Conservation (phyloP, 2,113 vertebrate species). For the Melanostigma gelatinosum region DNA sequence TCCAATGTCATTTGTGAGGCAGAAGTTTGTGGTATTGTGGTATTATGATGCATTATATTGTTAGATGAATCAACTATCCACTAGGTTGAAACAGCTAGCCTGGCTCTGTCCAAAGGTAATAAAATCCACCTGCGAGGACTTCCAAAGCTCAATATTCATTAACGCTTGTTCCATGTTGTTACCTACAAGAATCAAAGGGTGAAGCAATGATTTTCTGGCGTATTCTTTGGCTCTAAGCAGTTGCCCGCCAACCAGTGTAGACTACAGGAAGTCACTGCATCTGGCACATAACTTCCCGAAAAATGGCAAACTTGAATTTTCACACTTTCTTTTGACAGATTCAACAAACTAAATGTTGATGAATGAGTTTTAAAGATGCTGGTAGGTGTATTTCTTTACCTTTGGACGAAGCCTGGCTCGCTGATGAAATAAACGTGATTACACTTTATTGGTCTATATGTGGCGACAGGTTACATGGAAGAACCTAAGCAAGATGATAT, state of each 20-base stretch:
- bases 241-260: too few species aligned
- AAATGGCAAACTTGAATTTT: neutral
- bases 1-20: neutral
- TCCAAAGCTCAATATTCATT: too few species aligned
- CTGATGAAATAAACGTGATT: conserved; percentile 3
- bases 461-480: neutral
- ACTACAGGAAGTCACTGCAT: too few species aligned
- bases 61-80: neutral
- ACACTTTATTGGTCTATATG: conserved; percentile 17
- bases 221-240: too few species aligned
- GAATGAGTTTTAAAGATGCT: neutral
- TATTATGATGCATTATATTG: neutral
- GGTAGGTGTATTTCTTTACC: neutral
- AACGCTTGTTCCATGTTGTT: too few species aligned
- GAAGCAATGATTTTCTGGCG: too few species aligned
- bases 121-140: too few species aligned
- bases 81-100: too few species aligned
- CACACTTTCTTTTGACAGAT: too few species aligned
- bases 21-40: neutral
- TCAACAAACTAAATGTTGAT: neutral
- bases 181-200: too few species aligned
- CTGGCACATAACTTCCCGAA: too few species aligned
- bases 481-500: conserved; percentile 30
- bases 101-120: too few species aligned
- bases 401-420: neutral